Percentiles rank a stretch among this genome's conserved stretches.
Evolutionary conservation across 2,888 invertebrate species (phyloP).

Genomic region (Philonicus albiceps): DNA sequence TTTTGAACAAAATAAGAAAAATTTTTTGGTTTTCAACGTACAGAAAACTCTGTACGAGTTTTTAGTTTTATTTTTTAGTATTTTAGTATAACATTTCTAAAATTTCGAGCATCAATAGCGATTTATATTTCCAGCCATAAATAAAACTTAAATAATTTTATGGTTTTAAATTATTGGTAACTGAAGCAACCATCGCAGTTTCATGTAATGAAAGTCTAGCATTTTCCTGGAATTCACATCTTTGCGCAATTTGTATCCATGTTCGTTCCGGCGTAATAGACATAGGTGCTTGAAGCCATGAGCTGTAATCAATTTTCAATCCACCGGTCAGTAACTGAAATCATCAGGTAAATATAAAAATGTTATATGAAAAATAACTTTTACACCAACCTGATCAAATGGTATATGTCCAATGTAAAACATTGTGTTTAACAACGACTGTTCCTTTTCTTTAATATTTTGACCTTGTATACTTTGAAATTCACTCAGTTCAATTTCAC

Average conservation of each 20-base stretch:
- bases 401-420: slow-evolving; percentile 78
- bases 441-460: slow-evolving; percentile 58
- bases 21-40: no score
- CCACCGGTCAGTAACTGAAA: slow-evolving; percentile 63
- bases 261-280: slow-evolving; percentile 63
- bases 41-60: no score
- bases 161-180: slow-evolving; percentile 59
- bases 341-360: background rate
- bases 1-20: no score
- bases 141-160: background rate
- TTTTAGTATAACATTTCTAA: background rate
- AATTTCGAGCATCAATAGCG: background rate
- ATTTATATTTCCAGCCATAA: background rate
- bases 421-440: slow-evolving; percentile 76
- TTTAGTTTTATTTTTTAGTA: background rate
- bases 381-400: slow-evolving; percentile 74
- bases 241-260: slow-evolving; percentile 63
- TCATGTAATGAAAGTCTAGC: slow-evolving; percentile 61
- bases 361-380: background rate
- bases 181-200: slow-evolving; percentile 63
- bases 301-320: slow-evolving; percentile 63
- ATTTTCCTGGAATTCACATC: slow-evolving; percentile 64
- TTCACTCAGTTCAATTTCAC: slow-evolving; percentile 57
- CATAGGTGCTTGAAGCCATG: slow-evolving; percentile 63
- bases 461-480: slow-evolving; percentile 61